phyloP scores from a whole-genome alignment of 2,113 vertebrate genomes.

The Chionodraco myersi region DNA sequence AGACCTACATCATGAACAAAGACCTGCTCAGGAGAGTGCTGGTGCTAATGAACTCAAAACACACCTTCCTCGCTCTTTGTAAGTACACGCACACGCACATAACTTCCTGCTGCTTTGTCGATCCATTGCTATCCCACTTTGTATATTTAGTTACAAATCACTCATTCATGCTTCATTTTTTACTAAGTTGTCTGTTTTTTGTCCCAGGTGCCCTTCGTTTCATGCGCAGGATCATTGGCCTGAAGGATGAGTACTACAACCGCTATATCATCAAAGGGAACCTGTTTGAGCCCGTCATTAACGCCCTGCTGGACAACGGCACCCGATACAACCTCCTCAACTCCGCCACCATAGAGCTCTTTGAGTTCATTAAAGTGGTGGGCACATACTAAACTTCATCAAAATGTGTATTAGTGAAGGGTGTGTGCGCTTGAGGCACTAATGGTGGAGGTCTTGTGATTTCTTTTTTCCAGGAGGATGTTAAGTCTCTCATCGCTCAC shows the following conservation, averaged over 20 bases:
- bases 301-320: slow-evolving; percentile 96
- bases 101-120: not conserved
- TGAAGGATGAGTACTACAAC: slow-evolving; percentile 99
- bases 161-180: not conserved
- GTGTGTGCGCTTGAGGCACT: not conserved
- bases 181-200: slow-evolving; percentile 35
- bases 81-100: slow-evolving; percentile 77
- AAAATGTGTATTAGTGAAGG: not conserved
- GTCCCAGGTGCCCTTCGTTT: slow-evolving; percentile 94
- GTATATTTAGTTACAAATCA: too few species aligned
- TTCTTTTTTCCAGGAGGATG: slow-evolving; percentile 90
- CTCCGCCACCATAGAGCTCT: slow-evolving; percentile 97
- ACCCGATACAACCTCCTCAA: slow-evolving; percentile 98
- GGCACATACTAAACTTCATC: slow-evolving; percentile 51
- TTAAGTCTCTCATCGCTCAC: slow-evolving; percentile 97
- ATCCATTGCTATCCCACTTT: not conserved
- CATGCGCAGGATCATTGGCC: slow-evolving; percentile 97
- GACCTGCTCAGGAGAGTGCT: slow-evolving; percentile 96
- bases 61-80: slow-evolving; percentile 98
- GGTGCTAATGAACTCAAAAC: slow-evolving; percentile 98
- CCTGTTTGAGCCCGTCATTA: slow-evolving; percentile 98
- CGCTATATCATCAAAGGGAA: slow-evolving; percentile 98
- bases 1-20: slow-evolving; percentile 99
- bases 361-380: slow-evolving; percentile 99
- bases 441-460: not conserved